Conservation (phyloP, 64 coral and sea anemone genomes). For the Dendronephthya gigantea region DNA sequence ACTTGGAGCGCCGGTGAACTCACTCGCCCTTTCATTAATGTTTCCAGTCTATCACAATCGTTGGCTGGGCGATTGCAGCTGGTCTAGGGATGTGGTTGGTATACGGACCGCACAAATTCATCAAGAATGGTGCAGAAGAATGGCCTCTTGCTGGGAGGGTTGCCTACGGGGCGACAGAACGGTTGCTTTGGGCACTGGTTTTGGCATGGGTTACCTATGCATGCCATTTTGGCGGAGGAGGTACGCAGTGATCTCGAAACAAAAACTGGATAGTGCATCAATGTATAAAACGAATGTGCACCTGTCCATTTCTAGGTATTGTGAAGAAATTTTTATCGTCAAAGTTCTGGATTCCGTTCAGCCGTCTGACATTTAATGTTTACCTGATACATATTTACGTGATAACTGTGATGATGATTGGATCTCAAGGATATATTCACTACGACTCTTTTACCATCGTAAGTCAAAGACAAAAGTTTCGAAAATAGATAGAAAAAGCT, state of each 20-base stretch:
- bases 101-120: neutral
- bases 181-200: neutral
- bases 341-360: conserved; percentile 45
- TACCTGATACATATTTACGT: conserved; percentile 32
- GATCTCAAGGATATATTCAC: neutral
- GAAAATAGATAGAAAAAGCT: too few species aligned
- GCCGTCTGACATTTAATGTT: conserved; percentile 28
- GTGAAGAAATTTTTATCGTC: conserved; percentile 47
- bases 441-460: neutral
- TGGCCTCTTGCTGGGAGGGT: neutral
- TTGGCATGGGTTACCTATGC: neutral
- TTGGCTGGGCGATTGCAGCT: neutral
- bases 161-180: neutral
- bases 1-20: too few species aligned
- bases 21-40: too few species aligned
- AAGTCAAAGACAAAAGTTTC: neutral
- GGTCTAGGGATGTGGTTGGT: neutral
- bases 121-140: neutral
- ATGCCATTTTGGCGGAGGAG: neutral
- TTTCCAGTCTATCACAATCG: neutral
- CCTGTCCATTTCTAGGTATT: conserved; percentile 15
- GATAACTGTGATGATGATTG: neutral
- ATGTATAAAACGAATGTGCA: too few species aligned
- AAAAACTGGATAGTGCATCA: too few species aligned
- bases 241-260: neutral